Conservation (phyloP, 2,113 vertebrate genomes). For the Chloropsis hardwickii region DNA sequence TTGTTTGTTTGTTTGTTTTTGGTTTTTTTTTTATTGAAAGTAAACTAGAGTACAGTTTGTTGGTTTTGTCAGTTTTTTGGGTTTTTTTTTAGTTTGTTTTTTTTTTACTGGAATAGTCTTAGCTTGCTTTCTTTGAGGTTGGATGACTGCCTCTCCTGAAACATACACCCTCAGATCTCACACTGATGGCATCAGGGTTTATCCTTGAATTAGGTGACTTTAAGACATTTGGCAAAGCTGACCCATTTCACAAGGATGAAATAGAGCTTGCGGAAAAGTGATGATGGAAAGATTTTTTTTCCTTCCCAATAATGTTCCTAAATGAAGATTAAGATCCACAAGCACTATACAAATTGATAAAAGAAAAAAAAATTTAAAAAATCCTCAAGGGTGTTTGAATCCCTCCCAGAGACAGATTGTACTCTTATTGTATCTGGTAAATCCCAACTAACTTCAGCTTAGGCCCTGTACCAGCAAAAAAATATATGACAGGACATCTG, state of each 20-base stretch:
- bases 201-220: neutral
- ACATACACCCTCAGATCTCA: neutral
- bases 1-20: neutral
- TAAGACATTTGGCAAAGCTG: neutral
- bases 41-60: neutral
- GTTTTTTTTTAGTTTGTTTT: rapidly evolving
- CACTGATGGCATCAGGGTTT: neutral
- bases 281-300: neutral
- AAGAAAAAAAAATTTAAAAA: neutral
- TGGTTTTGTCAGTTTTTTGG: neutral
- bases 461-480: neutral
- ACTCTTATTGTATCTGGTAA: neutral
- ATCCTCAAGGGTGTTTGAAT: neutral
- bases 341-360: neutral
- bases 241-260: neutral
- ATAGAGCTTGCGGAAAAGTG: neutral
- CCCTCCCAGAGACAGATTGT: neutral
- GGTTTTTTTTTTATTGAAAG: neutral
- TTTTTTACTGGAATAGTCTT: neutral
- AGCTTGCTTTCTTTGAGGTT: neutral
- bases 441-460: neutral
- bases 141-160: neutral
- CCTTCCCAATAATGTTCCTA: neutral
- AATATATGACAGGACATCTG: neutral
- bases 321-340: neutral